Evolutionary conservation across 37 sponge, comb jelly and placozoan genomes (phyloP).

Genomic region (Oopsacas minuta): DNA sequence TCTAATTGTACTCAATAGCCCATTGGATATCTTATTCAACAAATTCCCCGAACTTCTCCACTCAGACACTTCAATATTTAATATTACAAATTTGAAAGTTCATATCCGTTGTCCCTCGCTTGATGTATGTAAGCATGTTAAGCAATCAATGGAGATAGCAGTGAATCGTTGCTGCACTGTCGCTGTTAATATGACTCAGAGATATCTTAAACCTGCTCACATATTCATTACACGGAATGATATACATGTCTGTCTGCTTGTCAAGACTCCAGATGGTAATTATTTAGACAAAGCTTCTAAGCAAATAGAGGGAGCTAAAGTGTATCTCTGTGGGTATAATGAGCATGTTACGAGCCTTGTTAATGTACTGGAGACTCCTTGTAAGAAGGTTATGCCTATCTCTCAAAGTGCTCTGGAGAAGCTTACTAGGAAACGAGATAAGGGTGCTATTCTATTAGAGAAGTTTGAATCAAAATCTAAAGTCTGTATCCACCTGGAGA

Average conservation of each 20-base stretch:
- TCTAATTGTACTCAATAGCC: neutral
- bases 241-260: neutral
- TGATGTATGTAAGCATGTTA: neutral
- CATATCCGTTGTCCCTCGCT: neutral
- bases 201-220: neutral
- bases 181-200: neutral
- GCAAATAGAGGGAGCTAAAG: neutral
- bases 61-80: neutral
- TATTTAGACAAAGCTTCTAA: neutral
- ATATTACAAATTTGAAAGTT: neutral
- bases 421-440: neutral
- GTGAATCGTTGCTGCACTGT: neutral
- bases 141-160: neutral
- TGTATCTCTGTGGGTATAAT: neutral
- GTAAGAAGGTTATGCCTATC: neutral
- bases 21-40: neutral
- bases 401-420: neutral
- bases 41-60: neutral
- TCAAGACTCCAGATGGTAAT: neutral
- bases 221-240: neutral
- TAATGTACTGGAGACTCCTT: neutral
- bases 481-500: neutral
- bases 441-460: neutral
- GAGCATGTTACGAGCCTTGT: neutral
- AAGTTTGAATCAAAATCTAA: neutral